Evolutionary conservation across 2,797 vertebrate species (phyloP).

Genomic region (Hafferia zeledoni): DNA sequence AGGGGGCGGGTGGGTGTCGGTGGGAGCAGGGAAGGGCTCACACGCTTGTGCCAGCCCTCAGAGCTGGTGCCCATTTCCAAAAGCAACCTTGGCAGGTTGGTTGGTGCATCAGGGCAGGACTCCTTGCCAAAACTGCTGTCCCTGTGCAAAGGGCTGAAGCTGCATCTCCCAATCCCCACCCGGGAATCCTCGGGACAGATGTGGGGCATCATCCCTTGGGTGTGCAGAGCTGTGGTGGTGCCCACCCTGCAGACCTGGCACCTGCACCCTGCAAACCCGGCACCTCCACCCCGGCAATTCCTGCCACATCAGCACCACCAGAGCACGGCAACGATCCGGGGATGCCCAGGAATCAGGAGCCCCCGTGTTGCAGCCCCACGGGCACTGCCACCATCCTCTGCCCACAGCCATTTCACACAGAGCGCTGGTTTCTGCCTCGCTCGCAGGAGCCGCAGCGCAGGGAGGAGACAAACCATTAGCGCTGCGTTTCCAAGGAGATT

Average conservation of each 20-base stretch:
- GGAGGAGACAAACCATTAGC: background rate
- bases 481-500: conserved; percentile 48
- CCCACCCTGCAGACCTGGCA: background rate
- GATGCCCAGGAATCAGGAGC: background rate
- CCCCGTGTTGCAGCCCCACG: background rate
- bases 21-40: background rate
- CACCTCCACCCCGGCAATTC: no score
- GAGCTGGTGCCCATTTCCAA: fast-evolving
- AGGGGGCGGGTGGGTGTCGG: background rate
- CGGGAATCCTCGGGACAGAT: fast-evolving
- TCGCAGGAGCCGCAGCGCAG: background rate
- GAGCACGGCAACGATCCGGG: no score
- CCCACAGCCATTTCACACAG: background rate
- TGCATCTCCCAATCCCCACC: background rate
- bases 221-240: fast-evolving
- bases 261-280: no score
- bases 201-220: background rate
- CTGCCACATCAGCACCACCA: no score
- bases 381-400: background rate
- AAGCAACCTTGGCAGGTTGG: fast-evolving
- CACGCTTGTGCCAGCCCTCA: fast-evolving
- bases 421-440: background rate
- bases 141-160: fast-evolving
- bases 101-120: background rate
- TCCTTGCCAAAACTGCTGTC: fast-evolving